Evolutionary conservation across 2,888 invertebrate genomes (phyloP).

Genomic region (Noctua pronuba): DNA sequence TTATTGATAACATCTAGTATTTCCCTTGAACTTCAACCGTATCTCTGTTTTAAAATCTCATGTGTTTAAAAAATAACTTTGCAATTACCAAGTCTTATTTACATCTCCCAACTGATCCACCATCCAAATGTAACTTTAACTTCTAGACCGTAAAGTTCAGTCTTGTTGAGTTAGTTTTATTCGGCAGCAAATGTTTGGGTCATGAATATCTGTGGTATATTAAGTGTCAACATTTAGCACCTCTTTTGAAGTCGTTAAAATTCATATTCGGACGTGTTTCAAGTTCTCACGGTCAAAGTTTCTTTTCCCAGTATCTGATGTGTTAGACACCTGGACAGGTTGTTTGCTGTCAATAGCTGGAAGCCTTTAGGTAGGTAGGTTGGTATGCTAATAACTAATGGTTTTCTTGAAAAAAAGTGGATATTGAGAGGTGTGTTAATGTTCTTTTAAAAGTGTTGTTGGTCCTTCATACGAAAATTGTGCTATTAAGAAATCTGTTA

Average conservation of each 20-base stretch:
- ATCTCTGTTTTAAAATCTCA: constrained; percentile 67
- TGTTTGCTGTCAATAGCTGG: constrained; percentile 47
- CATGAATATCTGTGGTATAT: constrained; percentile 64
- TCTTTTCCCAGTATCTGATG: constrained; percentile 61
- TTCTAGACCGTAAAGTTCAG: constrained; percentile 16
- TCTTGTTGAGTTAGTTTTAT: not conserved
- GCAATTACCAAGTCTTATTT: constrained; percentile 52
- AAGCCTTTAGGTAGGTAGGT: constrained; percentile 17
- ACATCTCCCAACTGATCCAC: not conserved
- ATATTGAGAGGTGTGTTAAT: not conserved
- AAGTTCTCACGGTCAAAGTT: constrained; percentile 68
- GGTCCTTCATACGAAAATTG: not conserved
- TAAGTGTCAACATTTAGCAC: constrained; percentile 73
- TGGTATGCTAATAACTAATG: constrained; percentile 13
- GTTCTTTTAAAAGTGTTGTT: not conserved
- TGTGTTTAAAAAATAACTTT: constrained; percentile 66
- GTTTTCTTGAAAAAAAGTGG: not conserved
- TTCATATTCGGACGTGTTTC: constrained; percentile 67
- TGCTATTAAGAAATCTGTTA: not conserved
- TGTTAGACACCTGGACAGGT: constrained; percentile 56
- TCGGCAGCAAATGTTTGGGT: constrained; percentile 12
- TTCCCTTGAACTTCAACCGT: constrained; percentile 67
- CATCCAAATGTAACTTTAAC: constrained; percentile 38
- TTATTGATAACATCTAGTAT: constrained; percentile 69
- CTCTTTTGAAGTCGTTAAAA: constrained; percentile 70